A percentile compares a stretch with the other conserved stretches of the same genome.
Conservation (phyloP, 2,888 invertebrate genomes). For the Trichogramma evanescens region DNA sequence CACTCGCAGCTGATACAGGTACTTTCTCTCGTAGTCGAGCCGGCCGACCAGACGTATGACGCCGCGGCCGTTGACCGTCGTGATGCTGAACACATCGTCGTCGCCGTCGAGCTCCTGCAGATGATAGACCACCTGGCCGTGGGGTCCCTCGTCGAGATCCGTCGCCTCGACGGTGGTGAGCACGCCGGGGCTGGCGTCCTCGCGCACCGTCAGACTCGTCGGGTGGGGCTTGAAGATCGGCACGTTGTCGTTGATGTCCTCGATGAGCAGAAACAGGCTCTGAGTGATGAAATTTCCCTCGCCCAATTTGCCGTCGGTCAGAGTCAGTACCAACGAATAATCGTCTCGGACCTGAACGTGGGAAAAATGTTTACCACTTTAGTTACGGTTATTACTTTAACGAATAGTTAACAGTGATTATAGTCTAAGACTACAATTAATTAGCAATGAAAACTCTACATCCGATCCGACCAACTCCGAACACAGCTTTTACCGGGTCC, state of each 20-base stretch:
- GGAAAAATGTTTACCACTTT: too few relatives aligned
- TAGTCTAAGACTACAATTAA: too few relatives aligned
- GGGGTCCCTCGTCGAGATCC: constrained; percentile 85
- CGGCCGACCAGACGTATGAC: constrained; percentile 67
- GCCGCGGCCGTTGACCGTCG: constrained; percentile 79
- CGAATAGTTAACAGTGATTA: too few relatives aligned
- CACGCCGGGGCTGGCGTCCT: constrained; percentile 70
- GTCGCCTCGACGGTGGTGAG: constrained; percentile 77
- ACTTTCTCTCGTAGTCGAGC: constrained; percentile 81
- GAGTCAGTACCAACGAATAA: constrained; percentile 78
- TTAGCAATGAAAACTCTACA: too few relatives aligned
- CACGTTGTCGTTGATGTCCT: constrained; percentile 87
- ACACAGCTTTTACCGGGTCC: too few relatives aligned
- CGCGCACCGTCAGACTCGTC: constrained; percentile 71
- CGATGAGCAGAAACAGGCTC: constrained; percentile 78
- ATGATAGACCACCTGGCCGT: constrained; percentile 84
- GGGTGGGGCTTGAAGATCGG: constrained; percentile 82
- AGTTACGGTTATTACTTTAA: too few relatives aligned
- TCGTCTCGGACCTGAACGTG: constrained; percentile 68
- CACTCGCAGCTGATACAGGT: constrained; percentile 75
- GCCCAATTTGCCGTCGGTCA: constrained; percentile 81
- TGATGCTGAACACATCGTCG: constrained; percentile 68
- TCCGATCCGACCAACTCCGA: too few relatives aligned
- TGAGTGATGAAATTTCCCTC: constrained; percentile 85
- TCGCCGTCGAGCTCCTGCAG: constrained; percentile 77